A percentile compares a stretch with the other conserved stretches of the same genome.
These are phyloP conservation scores for Sebastes vulpes DNA, from an alignment of 2,797 vertebrate genomes.

Conservation along the genomic window DNA sequence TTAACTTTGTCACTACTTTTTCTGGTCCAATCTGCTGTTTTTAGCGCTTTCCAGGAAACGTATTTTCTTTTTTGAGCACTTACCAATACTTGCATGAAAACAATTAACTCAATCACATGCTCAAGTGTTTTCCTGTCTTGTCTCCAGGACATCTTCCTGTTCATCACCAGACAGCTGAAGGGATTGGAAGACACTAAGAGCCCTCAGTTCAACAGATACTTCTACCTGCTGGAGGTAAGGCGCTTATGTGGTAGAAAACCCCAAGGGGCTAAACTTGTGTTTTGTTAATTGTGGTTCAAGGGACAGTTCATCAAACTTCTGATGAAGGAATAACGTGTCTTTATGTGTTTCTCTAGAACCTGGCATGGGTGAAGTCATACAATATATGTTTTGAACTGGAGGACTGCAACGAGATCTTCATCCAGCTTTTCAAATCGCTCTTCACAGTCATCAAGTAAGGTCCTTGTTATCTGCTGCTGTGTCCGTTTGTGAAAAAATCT, in stretches of 20 bases:
- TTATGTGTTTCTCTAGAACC: conserved; percentile 87
- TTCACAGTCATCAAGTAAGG: conserved; percentile 99
- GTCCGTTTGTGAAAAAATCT: not conserved
- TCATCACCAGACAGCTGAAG: conserved; percentile 99
- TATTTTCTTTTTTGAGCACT: not conserved
- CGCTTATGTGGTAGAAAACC: not conserved
- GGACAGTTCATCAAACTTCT: not conserved
- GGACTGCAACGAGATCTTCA: conserved; percentile 99
- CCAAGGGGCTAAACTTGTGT: not conserved
- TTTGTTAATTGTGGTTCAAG: not conserved
- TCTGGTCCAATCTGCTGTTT: not conserved
- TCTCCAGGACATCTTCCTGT: conserved; percentile 98
- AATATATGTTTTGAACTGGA: conserved; percentile 99
- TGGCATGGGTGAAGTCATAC: conserved; percentile 99
- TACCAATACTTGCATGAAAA: not conserved
- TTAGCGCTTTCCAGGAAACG: not conserved
- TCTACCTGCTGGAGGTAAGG: conserved; percentile 97
- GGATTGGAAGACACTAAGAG: conserved; percentile 99
- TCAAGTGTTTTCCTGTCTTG: not conserved
- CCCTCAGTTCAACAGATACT: conserved; percentile 99
- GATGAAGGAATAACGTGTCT: not conserved
- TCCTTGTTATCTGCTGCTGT: not conserved
- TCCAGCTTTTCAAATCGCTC: conserved; percentile 99
- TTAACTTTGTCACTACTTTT: not conserved
- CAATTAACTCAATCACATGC: not conserved